Evolutionary conservation across 2,113 vertebrate species (phyloP).

Genomic region (Ochotona curzoniae): DNA sequence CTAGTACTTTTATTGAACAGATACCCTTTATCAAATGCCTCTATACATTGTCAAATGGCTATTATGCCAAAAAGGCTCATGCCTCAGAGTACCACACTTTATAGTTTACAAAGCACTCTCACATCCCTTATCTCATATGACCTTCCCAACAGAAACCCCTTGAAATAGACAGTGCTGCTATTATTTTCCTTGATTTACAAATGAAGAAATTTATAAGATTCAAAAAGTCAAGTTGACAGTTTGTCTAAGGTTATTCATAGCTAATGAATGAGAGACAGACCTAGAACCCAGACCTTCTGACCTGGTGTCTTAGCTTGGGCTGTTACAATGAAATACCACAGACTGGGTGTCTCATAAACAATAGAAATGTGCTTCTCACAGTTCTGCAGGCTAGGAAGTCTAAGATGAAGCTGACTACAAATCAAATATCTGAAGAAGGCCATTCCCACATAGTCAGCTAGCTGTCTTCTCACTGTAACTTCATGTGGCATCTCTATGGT

Average conservation of each 20-base stretch:
- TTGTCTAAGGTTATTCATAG: conserved; percentile 11
- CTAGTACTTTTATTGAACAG: conserved; percentile 46
- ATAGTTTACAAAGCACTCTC: conserved; percentile 1
- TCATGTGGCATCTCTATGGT: background rate
- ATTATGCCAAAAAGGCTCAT: background rate
- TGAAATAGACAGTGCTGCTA: background rate
- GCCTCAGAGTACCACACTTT: background rate
- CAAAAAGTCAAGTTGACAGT: conserved; percentile 28
- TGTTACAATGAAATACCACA: background rate
- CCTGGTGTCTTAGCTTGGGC: background rate
- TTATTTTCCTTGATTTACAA: conserved; percentile 36
- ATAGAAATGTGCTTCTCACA: background rate
- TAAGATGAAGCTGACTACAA: background rate
- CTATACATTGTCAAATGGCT: conserved; percentile 16
- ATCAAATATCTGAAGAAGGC: background rate
- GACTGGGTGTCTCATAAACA: background rate
- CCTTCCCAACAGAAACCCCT: background rate
- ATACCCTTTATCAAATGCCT: conserved; percentile 54
- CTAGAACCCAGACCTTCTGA: conserved; percentile 18
- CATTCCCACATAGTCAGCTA: background rate
- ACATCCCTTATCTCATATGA: background rate
- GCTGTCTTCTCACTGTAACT: background rate
- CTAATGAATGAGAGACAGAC: conserved; percentile 17
- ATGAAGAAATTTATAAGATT: conserved; percentile 33
- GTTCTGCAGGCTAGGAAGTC: background rate